Base-by-base conservation (phyloP, 1,140 invertebrate species). In the Dryas iulia region DNA sequence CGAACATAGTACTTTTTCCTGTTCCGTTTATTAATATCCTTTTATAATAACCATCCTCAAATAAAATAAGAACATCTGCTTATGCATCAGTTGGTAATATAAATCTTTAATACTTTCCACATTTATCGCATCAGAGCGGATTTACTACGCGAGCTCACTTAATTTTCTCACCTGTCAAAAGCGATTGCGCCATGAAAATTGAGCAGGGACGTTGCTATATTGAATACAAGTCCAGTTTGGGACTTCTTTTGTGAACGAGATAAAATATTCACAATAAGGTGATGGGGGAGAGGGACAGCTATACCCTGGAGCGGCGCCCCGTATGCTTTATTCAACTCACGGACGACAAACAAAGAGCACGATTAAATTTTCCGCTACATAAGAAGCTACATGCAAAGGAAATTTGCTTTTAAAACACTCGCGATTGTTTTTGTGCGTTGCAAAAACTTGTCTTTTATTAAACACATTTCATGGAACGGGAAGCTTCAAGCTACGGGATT, bases 291-390 rank as follows among this genome's bases (percentile, higher is more conserved):
- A 73, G 74, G 65, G 78, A 83, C 66, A 66, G 59, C 35, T 31
- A 18, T 54, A 69, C 66, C 69, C 68, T 79, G 74, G 66, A 71
- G 70, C 75, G 73, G 69, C 65, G 67, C 72, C 75, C 73, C 73
- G 74, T 77, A 83, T 85, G 78, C 81, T 84, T 84, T 83, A 89
- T 89, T 87, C 84, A 83, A 83, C 77, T 87, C 86, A 89, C 84
- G 86, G 74, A 79, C 71, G 76, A 67, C 72, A 79, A 84, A 86
- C 83, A 86, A 85, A 87, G 81, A 81, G 78, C 74, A 71, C 83
- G 86, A 89, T 89, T 87, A 89, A 87, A 89, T 89, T 89, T 86
- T 86, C 83, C 84, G 83, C 81, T 86, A 88, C 84, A 88, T 88
- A 86, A 85, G 84, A 83, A 86, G 59, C 74, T 75, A 78, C 78